These are phyloP conservation scores for Ypsolopha scabrella DNA, from an alignment of 2,888 invertebrate genomes.

Conservation along the genomic window DNA sequence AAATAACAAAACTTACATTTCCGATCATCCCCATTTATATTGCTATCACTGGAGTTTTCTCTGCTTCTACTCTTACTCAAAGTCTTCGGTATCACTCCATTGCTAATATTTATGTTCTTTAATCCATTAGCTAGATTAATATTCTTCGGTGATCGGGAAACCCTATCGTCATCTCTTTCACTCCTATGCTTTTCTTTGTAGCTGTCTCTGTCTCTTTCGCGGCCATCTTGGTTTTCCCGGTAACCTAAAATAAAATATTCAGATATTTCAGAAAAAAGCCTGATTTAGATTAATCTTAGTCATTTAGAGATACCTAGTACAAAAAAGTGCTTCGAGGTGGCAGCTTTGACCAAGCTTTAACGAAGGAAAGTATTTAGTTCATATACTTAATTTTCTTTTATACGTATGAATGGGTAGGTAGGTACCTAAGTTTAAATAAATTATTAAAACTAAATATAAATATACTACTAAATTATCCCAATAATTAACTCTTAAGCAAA, in stretches of 20 bases:
- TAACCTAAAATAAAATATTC: constrained; percentile 18
- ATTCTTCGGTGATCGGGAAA: constrained; percentile 49
- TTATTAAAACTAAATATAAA: too few relatives aligned
- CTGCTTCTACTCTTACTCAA: constrained; percentile 35
- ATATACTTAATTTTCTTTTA: too few relatives aligned
- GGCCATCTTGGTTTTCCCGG: constrained; percentile 35
- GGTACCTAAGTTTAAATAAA: too few relatives aligned
- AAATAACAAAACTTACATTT: constrained; percentile 43
- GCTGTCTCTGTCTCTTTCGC: constrained; percentile 16
- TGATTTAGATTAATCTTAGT: too few relatives aligned
- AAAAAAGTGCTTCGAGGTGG: too few relatives aligned
- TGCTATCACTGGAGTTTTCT: constrained; percentile 47
- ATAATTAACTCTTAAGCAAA: too few relatives aligned
- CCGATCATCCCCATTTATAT: constrained; percentile 47
- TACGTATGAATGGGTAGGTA: too few relatives aligned
- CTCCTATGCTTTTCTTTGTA: constrained; percentile 8
- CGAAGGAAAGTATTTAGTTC: too few relatives aligned
- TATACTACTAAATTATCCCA: too few relatives aligned
- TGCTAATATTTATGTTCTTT: constrained; percentile 55
- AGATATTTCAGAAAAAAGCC: too few relatives aligned
- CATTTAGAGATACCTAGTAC: too few relatives aligned
- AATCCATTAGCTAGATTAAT: constrained; percentile 54
- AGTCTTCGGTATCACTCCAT: constrained; percentile 46
- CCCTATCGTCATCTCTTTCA: constrained; percentile 27
- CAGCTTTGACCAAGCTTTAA: too few relatives aligned